phyloP scores from a whole-genome alignment of 1,140 invertebrate genomes.

The Camponotus vicinus region DNA sequence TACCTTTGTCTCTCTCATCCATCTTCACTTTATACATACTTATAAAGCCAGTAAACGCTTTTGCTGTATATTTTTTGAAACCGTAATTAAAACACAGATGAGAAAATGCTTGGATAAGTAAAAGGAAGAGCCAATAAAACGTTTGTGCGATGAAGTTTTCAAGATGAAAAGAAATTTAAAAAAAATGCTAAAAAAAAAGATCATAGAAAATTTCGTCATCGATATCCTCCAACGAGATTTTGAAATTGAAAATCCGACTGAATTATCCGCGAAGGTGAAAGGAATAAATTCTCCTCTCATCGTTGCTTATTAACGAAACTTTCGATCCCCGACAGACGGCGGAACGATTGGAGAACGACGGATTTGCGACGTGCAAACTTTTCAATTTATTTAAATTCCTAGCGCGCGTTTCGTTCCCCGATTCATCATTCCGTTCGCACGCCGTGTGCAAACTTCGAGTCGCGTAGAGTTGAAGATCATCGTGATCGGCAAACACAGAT shows the following conservation, averaged over 20 bases:
- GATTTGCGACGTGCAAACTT: slow-evolving; percentile 11
- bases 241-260: slow-evolving; percentile 1
- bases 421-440: slow-evolving; percentile 1
- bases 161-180: slow-evolving; percentile 16
- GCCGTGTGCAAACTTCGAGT: neutral
- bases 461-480: neutral
- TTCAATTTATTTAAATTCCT: slow-evolving; percentile 54
- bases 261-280: neutral
- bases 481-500: neutral
- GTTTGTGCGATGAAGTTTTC: neutral
- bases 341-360: neutral
- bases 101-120: neutral
- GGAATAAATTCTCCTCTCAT: neutral
- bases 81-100: slow-evolving; percentile 35
- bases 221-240: neutral
- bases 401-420: slow-evolving; percentile 9
- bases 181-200: neutral
- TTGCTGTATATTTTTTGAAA: slow-evolving; percentile 39
- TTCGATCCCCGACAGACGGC: neutral
- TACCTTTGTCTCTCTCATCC: neutral
- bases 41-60: neutral
- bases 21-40: neutral
- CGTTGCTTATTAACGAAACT: slow-evolving; percentile 39
- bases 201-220: slow-evolving; percentile 5
- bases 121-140: neutral